These are phyloP conservation scores for Argentina silus DNA, from an alignment of 2,797 vertebrate genomes.

Conservation along the genomic window DNA sequence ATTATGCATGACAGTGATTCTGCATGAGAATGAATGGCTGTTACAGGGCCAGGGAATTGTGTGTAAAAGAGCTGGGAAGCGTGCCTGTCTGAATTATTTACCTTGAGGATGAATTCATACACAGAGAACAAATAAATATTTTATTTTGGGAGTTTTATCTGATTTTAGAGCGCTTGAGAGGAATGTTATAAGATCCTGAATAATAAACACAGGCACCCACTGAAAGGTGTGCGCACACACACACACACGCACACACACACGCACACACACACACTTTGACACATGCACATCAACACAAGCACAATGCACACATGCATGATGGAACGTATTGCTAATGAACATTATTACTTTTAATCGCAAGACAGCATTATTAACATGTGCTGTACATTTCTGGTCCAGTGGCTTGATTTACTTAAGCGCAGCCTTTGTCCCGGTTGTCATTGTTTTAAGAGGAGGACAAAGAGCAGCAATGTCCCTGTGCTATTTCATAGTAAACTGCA, in stretches of 20 bases:
- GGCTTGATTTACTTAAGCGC: neutral
- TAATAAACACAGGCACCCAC: neutral
- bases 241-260: neutral
- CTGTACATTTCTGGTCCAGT: slow-evolving; percentile 7
- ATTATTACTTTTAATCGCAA: too few species aligned
- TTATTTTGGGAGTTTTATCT: neutral
- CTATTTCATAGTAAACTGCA: slow-evolving; percentile 6
- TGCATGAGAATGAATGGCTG: slow-evolving; percentile 7
- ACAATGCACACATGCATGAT: slow-evolving; percentile 3
- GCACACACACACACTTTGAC: neutral
- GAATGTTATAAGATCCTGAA: neutral
- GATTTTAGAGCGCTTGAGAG: neutral
- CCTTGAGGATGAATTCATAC: slow-evolving; percentile 12
- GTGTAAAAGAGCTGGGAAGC: slow-evolving; percentile 22
- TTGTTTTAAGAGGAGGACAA: slow-evolving; percentile 33
- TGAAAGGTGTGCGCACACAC: too few species aligned
- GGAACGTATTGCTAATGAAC: neutral
- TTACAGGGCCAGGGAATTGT: slow-evolving; percentile 30
- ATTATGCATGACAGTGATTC: slow-evolving; percentile 44
- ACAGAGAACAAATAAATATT: neutral
- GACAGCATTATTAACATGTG: too few species aligned
- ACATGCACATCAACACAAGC: neutral
- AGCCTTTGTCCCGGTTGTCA: slow-evolving; percentile 25
- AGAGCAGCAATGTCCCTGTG: slow-evolving; percentile 12
- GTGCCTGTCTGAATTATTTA: neutral